These are phyloP conservation scores for Triplophysa siluroides DNA, from an alignment of 2,113 vertebrate species.

Conservation along the genomic window DNA sequence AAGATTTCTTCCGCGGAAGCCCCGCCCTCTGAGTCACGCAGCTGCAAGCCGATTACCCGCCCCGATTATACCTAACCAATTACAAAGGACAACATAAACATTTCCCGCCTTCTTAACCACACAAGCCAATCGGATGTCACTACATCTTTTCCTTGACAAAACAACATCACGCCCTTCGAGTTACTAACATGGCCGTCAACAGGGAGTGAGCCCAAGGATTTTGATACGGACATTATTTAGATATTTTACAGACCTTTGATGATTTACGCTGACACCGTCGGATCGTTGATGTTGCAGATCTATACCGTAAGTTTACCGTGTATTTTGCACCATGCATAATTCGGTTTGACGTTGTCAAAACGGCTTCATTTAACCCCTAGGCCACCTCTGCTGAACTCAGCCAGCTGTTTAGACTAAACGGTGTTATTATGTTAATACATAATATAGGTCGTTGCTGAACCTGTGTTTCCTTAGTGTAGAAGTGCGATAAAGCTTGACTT, in stretches of 20 bases:
- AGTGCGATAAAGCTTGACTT: background rate
- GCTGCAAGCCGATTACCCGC: background rate
- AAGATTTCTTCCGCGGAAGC: background rate
- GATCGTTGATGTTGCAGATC: conserved; percentile 23
- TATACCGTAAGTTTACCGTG: conserved; percentile 38
- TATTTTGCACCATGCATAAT: background rate
- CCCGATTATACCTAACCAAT: conserved; percentile 48
- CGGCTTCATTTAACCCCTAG: conserved; percentile 18
- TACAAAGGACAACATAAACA: background rate
- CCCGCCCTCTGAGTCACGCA: conserved; percentile 56
- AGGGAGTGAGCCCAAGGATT: conserved; percentile 20
- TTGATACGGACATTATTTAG: conserved; percentile 8
- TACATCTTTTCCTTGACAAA: conserved; percentile 24
- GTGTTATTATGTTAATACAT: background rate
- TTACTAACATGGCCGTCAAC: conserved; percentile 64
- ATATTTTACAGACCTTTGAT: background rate
- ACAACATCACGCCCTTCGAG: conserved; percentile 43
- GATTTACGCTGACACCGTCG: background rate
- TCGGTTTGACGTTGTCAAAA: background rate
- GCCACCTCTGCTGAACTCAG: conserved; percentile 16
- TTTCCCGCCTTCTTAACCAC: background rate
- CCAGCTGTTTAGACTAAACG: conserved; percentile 10
- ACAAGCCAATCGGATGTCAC: conserved; percentile 51
- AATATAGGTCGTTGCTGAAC: background rate
- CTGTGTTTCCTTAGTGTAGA: too few relatives aligned